A percentile compares a stretch with the other conserved stretches of the same genome.
Evolutionary conservation across 1,140 invertebrate genomes (phyloP).

Genomic region (Subanguina moxae): DNA sequence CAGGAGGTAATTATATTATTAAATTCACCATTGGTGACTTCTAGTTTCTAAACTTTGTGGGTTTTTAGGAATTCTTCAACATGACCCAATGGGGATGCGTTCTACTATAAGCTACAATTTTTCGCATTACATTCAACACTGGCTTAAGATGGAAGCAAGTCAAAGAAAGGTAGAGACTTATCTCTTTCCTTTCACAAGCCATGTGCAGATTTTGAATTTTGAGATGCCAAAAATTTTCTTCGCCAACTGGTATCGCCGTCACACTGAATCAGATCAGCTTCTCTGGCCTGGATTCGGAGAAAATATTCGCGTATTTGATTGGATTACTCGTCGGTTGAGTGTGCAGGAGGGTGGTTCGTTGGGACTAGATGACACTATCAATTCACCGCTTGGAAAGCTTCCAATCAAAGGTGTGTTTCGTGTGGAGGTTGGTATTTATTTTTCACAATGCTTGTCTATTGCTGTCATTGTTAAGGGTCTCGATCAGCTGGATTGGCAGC

Average conservation of each 20-base stretch:
- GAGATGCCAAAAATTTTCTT: conserved; percentile 60
- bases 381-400: not conserved
- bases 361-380: not conserved
- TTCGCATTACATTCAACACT: conserved; percentile 87
- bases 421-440: not conserved
- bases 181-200: not conserved
- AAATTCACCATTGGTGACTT: not conserved
- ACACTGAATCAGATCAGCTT: conserved; percentile 70
- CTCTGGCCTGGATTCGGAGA: conserved; percentile 94
- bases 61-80: conserved; percentile 73
- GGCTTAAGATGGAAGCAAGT: conserved; percentile 67
- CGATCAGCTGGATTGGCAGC: not conserved
- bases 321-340: conserved; percentile 66
- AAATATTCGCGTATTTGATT: conserved; percentile 87
- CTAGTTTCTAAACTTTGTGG: not conserved
- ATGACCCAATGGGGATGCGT: conserved; percentile 97
- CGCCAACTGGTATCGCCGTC: conserved; percentile 96
- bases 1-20: not conserved
- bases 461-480: not conserved
- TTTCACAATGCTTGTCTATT: not conserved
- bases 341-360: not conserved
- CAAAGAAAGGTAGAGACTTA: not conserved
- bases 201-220: not conserved
- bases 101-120: conserved; percentile 99
- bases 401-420: not conserved